Base-by-base conservation (phyloP, 2,888 invertebrate species). In the Terebella lapidaria region DNA sequence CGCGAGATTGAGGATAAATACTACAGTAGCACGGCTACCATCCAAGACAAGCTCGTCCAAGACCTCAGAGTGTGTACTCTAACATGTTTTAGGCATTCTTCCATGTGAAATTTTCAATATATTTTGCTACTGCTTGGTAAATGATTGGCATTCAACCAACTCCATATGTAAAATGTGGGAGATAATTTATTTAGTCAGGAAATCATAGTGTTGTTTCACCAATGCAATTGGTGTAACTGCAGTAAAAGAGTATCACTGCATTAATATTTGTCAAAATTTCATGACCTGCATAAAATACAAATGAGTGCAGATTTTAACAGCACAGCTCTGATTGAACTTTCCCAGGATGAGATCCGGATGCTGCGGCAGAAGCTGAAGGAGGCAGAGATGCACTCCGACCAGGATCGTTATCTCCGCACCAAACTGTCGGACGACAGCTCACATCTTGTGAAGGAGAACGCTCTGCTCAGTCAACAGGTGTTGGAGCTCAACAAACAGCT, bases 1-100 rank as follows among this genome's bases (percentile, higher is more conserved):
- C 64, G 71, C 25, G 73, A 76, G 42, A 59, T 72, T 56, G 78
- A 79, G 65, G 78, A 79, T 27, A 74, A 73, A 62, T 77, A 74
- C 57, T 73, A 74, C 61, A 61, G 59, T 58, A 62, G 62, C 30
- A 49, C 57, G 1, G 58, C 55, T 24, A 70, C 67, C 27, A 61
- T 77, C 3, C 74, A 75, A 63, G 77, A 78, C 62, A 74, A 74
- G 56, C 67, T 72, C 26, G 67, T 71, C 18, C 67, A 71, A 57
- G 77, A 78, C 55, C 66, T 79, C n/a, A 71, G 73, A 72, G 78
- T 78, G 60, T 59, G 67, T 29, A 4, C 20, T 10, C n/a, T n/a
- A n/a, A n/a, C n/a, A n/a, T n/a, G n/a, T n/a, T n/a, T n/a, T n/a
- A n/a, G n/a, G 10, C 42, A 35, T 15, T 15, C 10, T 35, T 35